Percentiles rank a stretch among this genome's conserved stretches.
Conservation (phyloP, 2,888 invertebrate species). For the Mycalesis mineus region DNA sequence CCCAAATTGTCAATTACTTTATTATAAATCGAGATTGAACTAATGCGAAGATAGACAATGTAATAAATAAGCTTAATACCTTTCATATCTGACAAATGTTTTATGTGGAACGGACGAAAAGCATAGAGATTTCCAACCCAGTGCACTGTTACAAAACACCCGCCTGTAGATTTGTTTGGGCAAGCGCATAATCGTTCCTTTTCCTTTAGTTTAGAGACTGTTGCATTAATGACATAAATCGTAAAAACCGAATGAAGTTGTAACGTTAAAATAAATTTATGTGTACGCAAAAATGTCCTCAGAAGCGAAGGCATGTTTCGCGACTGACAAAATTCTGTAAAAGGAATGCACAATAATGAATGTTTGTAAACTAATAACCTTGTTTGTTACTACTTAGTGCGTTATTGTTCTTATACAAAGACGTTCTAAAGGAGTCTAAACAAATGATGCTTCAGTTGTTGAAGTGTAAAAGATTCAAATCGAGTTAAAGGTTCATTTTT, state of each 20-base stretch:
- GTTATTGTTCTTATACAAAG: neutral
- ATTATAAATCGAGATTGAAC: no score
- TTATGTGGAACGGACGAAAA: conserved; percentile 18
- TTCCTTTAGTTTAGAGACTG: neutral
- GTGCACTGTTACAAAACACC: conserved; percentile 17
- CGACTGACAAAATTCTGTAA: conserved; percentile 6
- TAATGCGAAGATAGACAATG: no score
- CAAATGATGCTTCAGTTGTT: neutral
- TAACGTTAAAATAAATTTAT: neutral
- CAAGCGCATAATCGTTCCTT: conserved; percentile 26
- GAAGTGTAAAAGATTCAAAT: neutral
- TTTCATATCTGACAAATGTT: conserved; percentile 14
- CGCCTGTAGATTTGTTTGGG: conserved; percentile 23
- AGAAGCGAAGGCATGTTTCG: neutral
- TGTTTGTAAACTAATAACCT: conserved; percentile 14
- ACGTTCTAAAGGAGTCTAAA: neutral
- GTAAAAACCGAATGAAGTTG: neutral
- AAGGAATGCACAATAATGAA: neutral
- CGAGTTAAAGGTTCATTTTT: no score
- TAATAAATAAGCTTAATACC: conserved; percentile 1
- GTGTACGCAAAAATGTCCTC: neutral
- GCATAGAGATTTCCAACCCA: conserved; percentile 26
- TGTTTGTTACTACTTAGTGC: conserved; percentile 3
- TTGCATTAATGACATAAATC: neutral
- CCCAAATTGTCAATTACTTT: no score